Base-by-base conservation (phyloP, 2,888 invertebrate species). In the Plebejus melissa region DNA sequence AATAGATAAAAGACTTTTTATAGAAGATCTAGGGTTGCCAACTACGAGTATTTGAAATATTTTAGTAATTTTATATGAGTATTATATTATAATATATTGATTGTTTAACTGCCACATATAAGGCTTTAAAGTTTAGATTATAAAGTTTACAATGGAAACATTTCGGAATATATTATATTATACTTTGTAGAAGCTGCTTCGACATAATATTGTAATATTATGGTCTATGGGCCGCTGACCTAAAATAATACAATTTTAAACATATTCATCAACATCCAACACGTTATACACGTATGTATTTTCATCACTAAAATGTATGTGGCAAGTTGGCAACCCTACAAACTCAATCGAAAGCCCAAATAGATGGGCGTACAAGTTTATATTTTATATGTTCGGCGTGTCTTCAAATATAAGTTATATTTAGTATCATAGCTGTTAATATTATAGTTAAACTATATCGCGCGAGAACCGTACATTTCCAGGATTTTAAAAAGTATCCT, bases 1-100 rank as follows among this genome's bases (percentile, higher is more conserved):
- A 80, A 80, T 80, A 74, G 79, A 69, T 76, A 78, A 79, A 75
- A 77, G 69, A 50, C 28, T 72, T 72, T 72, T 72, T 50, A 7
- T 13, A 32, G 16, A 28, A 6, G 28, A 32, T 65, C 13, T 54
- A 72, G 72, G 72, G 72, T 3, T 72, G 54, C 7, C 32, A 32
- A 46, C 2, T 36, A 32, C 28, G 32, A 32, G 32, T 32, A 36
- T 32, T 28, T 32, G 5, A 11, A 65, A 32, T 28, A 32, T 11
- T 65, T 22, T 32, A 41, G 9, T 46, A 46, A 46, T 46, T 46
- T 46, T 46, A 11, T 46, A 9, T 46, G 46, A 46, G 9, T 13
- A 11, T 9, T 11, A 2, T 11, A 16, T 13, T 65, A 13, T 65
- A 22, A 11, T 32, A 28, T 11, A 22, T 13, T 22, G 58, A 58